phyloP scores from a whole-genome alignment of 2,888 invertebrate species.

The Dasypogon diadema region DNA sequence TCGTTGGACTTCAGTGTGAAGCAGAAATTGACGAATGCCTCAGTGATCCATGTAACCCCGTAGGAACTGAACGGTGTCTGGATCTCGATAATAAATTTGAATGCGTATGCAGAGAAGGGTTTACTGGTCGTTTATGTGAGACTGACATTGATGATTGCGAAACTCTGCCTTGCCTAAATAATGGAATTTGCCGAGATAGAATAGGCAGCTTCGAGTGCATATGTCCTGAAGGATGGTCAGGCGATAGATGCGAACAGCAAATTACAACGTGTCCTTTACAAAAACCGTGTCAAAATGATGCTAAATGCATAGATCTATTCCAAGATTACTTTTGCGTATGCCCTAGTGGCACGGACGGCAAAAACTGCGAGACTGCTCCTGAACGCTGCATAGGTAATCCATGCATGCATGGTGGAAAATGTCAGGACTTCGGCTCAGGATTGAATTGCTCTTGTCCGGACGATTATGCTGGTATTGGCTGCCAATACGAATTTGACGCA shows the following conservation, averaged over 20 bases:
- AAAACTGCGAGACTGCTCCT: conserved; percentile 96
- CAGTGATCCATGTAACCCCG: conserved; percentile 89
- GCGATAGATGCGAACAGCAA: conserved; percentile 86
- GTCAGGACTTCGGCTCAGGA: conserved; percentile 95
- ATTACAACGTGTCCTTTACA: conserved; percentile 85
- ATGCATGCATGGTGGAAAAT: conserved; percentile 96
- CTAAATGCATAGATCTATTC: conserved; percentile 91
- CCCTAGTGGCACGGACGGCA: conserved; percentile 95
- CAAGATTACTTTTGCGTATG: conserved; percentile 76
- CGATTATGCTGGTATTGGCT: conserved; percentile 89
- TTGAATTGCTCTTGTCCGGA: conserved; percentile 92
- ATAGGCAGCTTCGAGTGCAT: conserved; percentile 85
- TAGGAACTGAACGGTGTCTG: conserved; percentile 90
- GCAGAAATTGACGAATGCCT: conserved; percentile 93
- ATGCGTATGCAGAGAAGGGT: conserved; percentile 92
- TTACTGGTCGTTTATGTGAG: conserved; percentile 86
- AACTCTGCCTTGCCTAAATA: conserved; percentile 87
- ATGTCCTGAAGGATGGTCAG: conserved; percentile 89
- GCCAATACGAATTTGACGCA: conserved; percentile 94
- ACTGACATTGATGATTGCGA: conserved; percentile 89
- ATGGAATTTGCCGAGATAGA: conserved; percentile 89
- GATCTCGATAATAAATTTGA: conserved; percentile 89
- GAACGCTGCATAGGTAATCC: conserved; percentile 79
- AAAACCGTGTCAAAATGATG: conserved; percentile 92
- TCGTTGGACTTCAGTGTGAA: conserved; percentile 92